Evolutionary conservation across 2,888 invertebrate genomes (phyloP).

Genomic region (Limenitis arthemis): DNA sequence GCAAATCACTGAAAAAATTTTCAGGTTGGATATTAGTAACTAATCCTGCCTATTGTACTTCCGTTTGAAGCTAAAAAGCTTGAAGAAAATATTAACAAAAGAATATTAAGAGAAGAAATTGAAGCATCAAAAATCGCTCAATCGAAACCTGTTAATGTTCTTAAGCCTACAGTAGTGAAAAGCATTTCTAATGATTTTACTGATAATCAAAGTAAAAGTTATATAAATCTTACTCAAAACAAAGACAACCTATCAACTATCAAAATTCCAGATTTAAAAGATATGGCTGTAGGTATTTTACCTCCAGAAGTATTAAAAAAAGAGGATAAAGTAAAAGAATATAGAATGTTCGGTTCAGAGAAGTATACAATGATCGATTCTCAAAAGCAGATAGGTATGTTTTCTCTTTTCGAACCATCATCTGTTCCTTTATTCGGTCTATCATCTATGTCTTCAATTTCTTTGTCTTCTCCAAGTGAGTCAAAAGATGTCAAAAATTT

Average conservation of each 20-base stretch:
- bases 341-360: neutral
- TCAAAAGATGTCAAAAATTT: slow-evolving; percentile 4
- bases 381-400: neutral
- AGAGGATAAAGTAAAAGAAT: neutral
- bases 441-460: slow-evolving; percentile 4
- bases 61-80: slow-evolving; percentile 5
- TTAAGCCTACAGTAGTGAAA: neutral
- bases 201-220: neutral
- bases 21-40: too few species aligned
- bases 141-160: neutral
- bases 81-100: slow-evolving; percentile 5
- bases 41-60: slow-evolving; percentile 7
- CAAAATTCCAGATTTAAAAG: neutral
- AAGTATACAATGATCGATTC: neutral
- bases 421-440: slow-evolving; percentile 11
- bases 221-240: neutral
- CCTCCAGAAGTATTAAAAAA: neutral
- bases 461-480: neutral
- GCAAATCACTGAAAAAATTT: too few species aligned
- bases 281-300: neutral
- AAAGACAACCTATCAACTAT: neutral
- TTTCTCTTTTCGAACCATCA: slow-evolving; percentile 13
- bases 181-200: neutral
- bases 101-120: neutral
- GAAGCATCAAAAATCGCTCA: neutral